These are phyloP conservation scores for Euplagia quadripunctaria DNA, from an alignment of 2,888 invertebrate species.

Conservation along the genomic window DNA sequence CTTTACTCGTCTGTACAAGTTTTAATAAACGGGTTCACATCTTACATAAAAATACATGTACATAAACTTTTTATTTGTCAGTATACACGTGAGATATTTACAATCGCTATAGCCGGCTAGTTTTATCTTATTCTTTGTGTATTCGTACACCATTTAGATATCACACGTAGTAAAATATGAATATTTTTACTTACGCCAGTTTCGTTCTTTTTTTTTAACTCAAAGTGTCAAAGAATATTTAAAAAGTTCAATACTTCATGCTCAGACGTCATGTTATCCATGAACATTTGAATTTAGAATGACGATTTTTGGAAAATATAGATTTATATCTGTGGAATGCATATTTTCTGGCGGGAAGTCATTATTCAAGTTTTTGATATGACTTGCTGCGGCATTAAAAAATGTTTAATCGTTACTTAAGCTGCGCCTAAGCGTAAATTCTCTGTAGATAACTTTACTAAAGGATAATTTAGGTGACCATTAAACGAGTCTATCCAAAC, in stretches of 20 bases:
- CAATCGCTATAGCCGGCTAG: not conserved
- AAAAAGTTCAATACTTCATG: not conserved
- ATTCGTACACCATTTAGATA: not conserved
- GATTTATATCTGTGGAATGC: not conserved
- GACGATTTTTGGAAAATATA: not conserved
- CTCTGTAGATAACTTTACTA: too few relatives aligned
- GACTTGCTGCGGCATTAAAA: too few relatives aligned
- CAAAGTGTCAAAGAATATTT: not conserved
- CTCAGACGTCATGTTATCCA: not conserved
- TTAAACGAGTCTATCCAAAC: too few relatives aligned
- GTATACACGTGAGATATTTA: not conserved
- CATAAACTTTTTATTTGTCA: conserved; percentile 3
- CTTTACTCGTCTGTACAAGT: not conserved
- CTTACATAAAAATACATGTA: not conserved
- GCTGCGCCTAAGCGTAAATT: too few relatives aligned
- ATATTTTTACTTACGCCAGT: not conserved
- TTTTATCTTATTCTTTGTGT: not conserved
- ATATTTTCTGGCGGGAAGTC: not conserved
- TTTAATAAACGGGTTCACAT: not conserved
- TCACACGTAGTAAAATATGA: not conserved
- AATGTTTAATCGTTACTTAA: too few relatives aligned
- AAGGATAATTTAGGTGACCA: too few relatives aligned
- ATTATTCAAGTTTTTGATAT: not conserved
- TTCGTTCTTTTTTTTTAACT: not conserved
- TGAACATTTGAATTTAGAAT: not conserved